Base-by-base conservation (phyloP, 2,113 vertebrate species). In the Silurus asotus region DNA sequence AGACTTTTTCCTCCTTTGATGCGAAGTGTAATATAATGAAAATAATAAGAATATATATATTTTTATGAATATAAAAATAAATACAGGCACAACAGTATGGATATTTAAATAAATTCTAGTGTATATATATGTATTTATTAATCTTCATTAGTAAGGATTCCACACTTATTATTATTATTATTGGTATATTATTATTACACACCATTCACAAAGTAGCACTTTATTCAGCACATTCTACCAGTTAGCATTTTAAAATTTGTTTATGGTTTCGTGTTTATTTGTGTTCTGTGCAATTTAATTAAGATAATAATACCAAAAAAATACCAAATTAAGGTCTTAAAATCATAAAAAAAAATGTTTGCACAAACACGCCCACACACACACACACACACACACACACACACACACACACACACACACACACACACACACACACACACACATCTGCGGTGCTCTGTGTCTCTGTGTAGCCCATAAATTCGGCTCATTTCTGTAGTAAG, bases 371-470 rank as follows among this genome's bases (percentile, higher is more conserved):
- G 37, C 37, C 2, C 37, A 3, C 37, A 37, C 37, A 20, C 28
- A 69, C 59, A 9, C 81, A 70, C 55, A 72, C 80, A 65, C 61
- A 45, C 62, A 83, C 76, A 81, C 69, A 84, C 79, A 78, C 67
- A 82, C 87, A 77, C 83, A 85, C 78, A 37, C 72, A 88, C 55
- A 72, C 80, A 79, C 56, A 67, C 58, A 59, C 83, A 82, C 51
- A 79, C 61, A 78, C 45, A 82, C 5, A 82, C 48, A 72, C 51
- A 69, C 51, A 62, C 23, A 20, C 48, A 87, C 20, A 55, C 10
- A 45, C 23, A 55, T 3, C 5, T 20, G 19, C 10, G 74, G 49
- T 19, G 45, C 51, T 55, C 48, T 81, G 53, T 55, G 53, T 20
- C 51, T 55, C 48, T 81, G 37, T 55, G 53, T 20, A 77, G 23